Conservation (phyloP, 1,140 invertebrate species). For the Aphelenchoides fujianensis region DNA sequence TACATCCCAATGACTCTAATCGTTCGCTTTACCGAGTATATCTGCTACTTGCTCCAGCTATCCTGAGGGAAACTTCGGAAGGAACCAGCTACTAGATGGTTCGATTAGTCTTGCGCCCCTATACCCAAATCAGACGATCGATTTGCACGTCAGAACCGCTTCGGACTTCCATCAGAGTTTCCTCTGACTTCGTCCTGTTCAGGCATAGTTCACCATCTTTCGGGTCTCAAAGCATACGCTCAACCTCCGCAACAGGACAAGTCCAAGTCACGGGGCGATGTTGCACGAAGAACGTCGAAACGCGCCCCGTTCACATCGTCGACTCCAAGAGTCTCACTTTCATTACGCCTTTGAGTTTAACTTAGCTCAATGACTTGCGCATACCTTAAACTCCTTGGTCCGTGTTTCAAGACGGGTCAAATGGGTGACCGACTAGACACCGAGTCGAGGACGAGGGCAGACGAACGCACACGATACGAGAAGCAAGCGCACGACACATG, state of each 20-base stretch:
- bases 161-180: constrained; percentile 82
- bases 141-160: constrained; percentile 87
- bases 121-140: constrained; percentile 83
- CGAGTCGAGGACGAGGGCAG: constrained; percentile 24
- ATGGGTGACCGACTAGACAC: constrained; percentile 64
- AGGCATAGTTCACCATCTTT: constrained; percentile 86
- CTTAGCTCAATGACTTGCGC: constrained; percentile 72
- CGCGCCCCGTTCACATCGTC: constrained; percentile 48
- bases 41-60: constrained; percentile 66
- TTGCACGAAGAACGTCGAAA: constrained; percentile 31
- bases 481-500: constrained; percentile 18
- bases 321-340: constrained; percentile 66
- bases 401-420: constrained; percentile 86
- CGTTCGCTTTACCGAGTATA: constrained; percentile 75
- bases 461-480: constrained; percentile 15
- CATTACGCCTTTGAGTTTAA: constrained; percentile 71
- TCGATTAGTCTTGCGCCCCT: constrained; percentile 90
- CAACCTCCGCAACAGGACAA: constrained; percentile 68
- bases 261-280: constrained; percentile 50
- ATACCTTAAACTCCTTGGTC: constrained; percentile 84
- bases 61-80: constrained; percentile 85
- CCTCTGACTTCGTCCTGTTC: constrained; percentile 79
- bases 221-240: constrained; percentile 76
- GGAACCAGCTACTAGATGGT: constrained; percentile 86
- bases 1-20: constrained; percentile 79